Base-by-base conservation (phyloP, 1,140 invertebrate species). In the Dendroctonus valens region DNA sequence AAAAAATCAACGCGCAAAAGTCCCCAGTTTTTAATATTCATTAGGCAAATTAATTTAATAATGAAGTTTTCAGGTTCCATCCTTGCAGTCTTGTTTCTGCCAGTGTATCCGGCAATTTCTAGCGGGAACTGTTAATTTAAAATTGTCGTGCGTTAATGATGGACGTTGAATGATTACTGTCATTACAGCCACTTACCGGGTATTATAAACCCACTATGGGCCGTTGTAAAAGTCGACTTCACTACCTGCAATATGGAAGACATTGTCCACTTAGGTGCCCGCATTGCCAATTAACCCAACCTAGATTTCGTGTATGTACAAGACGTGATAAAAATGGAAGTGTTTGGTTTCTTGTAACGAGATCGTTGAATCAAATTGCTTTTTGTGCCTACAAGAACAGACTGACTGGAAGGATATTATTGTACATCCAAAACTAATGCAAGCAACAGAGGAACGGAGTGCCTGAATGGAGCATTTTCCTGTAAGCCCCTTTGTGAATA, bases 91-190 rank as follows among this genome's bases (percentile, higher is more conserved):
- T 15, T 26, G 11, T 9, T 41, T 12, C 5, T 46, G 55, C 26
- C 26, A 58, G 26, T 46, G 11, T 41, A 40, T 42, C 39, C 5
- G 5, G 26, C 12, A 12, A 44, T 40, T 44, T 41, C 7, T 62
- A 62, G 53, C 59, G 59, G 50, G 42, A 41, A 52, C 52, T 38
- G 61, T 41, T 64, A 64, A 64, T 64, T 64, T 63, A 9, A 64
- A 64, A 55, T 64, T 64, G 61, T 64, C 52, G 61, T 64, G 51
- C 52, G 61, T 64, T 64, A 64, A 64, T 64, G 61, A 64, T 52
- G 52, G 61, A 64, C 52, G 39, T 64, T 50, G 51, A 64, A 44
- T 64, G 61, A 64, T 64, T 64, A 54, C 61, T 41, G 61, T 55
- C 61, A 64, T 64, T 64, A 64, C 42, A n/a, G 52, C 61, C 49